Evolutionary conservation across 2,113 vertebrate species (phyloP).

Genomic region (Hemicordylus capensis): DNA sequence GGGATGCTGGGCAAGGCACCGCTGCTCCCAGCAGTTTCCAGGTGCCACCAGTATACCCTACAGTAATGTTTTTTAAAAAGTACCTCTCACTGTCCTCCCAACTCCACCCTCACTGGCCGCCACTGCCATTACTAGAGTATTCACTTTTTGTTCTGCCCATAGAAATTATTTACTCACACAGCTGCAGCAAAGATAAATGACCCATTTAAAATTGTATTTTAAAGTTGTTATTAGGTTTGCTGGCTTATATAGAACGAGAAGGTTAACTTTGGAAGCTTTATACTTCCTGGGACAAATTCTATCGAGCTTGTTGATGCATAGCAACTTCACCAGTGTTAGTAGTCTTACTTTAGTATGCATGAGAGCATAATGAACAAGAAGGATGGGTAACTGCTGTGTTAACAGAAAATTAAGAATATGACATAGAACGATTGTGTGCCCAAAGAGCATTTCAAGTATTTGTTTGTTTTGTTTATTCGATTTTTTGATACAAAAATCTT

Average conservation of each 20-base stretch:
- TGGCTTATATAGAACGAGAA: neutral
- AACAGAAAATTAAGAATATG: neutral
- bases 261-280: neutral
- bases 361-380: neutral
- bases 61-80: too few species aligned
- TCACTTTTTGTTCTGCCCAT: neutral
- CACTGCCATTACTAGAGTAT: conserved; percentile 25
- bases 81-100: too few species aligned
- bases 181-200: conserved; percentile 1
- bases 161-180: neutral
- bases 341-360: rapidly evolving
- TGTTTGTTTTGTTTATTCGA: too few species aligned
- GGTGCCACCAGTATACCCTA: too few species aligned
- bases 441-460: neutral
- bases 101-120: too few species aligned
- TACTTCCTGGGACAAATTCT: neutral
- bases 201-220: neutral
- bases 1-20: too few species aligned
- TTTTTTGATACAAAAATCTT: neutral
- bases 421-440: neutral
- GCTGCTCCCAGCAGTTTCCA: too few species aligned
- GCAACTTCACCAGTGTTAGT: neutral
- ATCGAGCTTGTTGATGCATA: neutral
- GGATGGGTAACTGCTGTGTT: neutral
- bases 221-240: neutral